Conservation (phyloP, 2,888 invertebrate species). For the Chorisops tibialis region DNA sequence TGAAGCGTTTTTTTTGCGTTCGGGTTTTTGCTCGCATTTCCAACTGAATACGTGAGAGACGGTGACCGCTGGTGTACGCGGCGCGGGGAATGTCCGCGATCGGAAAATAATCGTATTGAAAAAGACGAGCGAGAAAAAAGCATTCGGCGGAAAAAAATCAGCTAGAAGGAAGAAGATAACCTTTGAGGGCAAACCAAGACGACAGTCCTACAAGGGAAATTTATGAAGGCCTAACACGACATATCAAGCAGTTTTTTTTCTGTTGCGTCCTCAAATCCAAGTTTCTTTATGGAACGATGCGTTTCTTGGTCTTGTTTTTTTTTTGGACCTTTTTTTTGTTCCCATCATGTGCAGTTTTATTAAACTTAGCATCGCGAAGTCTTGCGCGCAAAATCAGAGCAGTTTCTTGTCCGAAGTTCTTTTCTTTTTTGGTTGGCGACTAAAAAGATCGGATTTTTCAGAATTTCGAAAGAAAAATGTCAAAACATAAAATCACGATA, state of each 20-base stretch:
- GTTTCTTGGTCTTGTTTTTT: background rate
- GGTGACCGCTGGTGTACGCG: slow-evolving; percentile 10
- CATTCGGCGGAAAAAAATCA: slow-evolving; percentile 8
- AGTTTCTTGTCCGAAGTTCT: background rate
- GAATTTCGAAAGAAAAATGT: slow-evolving; percentile 14
- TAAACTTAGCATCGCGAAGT: background rate
- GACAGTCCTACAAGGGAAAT: slow-evolving; percentile 31
- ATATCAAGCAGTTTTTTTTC: slow-evolving; percentile 34
- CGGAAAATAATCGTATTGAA: background rate
- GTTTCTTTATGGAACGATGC: slow-evolving; percentile 8
- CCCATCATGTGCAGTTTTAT: slow-evolving; percentile 5
- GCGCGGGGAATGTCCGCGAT: background rate
- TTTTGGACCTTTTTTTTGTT: background rate
- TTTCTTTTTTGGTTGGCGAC: background rate
- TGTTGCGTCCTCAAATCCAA: background rate
- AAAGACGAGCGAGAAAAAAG: no score
- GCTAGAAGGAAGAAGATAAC: background rate
- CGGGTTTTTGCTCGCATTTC: slow-evolving; percentile 17
- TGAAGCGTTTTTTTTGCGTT: slow-evolving; percentile 32
- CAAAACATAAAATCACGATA: slow-evolving; percentile 8
- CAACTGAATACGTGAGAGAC: slow-evolving; percentile 19
- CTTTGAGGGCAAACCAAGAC: slow-evolving; percentile 7
- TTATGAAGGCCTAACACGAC: slow-evolving; percentile 35
- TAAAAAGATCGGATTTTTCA: background rate
- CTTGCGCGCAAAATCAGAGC: slow-evolving; percentile 3